phyloP scores from a whole-genome alignment of 2,113 vertebrate genomes.

The Melanerpes aurifrons region DNA sequence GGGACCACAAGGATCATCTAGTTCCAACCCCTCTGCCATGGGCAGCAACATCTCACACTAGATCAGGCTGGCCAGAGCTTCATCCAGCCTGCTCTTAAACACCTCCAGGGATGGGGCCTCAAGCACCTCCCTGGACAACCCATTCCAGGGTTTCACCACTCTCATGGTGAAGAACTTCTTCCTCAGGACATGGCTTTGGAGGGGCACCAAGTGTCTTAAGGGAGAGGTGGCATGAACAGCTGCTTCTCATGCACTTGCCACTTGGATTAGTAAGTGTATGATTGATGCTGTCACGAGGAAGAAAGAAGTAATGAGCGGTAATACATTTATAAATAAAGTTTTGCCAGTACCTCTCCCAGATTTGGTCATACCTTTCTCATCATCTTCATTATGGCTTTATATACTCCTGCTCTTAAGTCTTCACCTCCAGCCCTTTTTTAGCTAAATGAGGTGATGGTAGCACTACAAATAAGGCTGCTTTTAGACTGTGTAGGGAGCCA shows the following conservation, averaged over 20 bases:
- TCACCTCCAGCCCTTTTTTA: neutral
- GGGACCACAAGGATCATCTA: no score
- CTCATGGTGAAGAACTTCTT: no score
- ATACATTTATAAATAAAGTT: neutral
- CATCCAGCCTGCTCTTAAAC: no score
- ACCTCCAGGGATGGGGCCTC: no score
- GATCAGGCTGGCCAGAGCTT: no score
- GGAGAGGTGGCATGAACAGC: neutral
- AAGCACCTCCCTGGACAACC: no score
- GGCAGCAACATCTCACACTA: no score
- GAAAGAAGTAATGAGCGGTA: neutral
- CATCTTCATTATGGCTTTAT: neutral
- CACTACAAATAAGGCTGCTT: neutral
- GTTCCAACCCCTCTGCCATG: no score
- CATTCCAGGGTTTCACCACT: no score
- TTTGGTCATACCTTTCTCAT: neutral
- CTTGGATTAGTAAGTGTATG: neutral
- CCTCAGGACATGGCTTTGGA: neutral
- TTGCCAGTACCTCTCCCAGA: neutral
- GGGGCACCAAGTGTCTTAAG: neutral
- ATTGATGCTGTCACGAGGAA: neutral
- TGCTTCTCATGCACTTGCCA: neutral
- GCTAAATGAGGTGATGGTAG: neutral
- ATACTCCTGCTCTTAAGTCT: neutral
- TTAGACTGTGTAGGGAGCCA: neutral